Evolutionary conservation across 2,888 invertebrate species (phyloP), one percentile per base, ranked within the genome.

Genomic region (Pogonocherus hispidulus): DNA sequence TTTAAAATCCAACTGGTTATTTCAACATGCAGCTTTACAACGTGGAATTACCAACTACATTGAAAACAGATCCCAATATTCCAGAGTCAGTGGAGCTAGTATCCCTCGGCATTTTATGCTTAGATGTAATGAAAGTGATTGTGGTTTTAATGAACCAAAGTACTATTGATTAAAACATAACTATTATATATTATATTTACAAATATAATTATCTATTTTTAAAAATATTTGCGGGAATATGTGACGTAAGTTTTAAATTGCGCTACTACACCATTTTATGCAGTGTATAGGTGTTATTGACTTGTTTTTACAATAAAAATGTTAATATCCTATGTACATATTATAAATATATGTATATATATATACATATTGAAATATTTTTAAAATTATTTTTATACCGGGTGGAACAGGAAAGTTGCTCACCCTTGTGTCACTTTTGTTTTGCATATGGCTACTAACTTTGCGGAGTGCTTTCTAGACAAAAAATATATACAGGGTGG

Each of bases 31-130:
- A 0, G 27, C 52, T 9, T 46, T 72, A 6, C 51, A 57, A 60
- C 41, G 9, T 19, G 74, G 67, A 9, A 32, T 69, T 8, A 22
- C 41, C 2, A 51, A 70, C 18, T 73, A 71, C 66, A 75, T 74
- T 11, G 69, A 73, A 52, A 76, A 76, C 57, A 54, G 72, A 70
- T 76, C 76, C 27, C 74, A 74, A 57, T 66, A 70, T 51, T 74
- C 75, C 19, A 67, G 74, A 67, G 44, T 72, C 19, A 62, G 57
- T 35, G 74, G 72, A 11, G 66, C 65, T 6, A n/a, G 1, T 27
- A 14, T 46, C 1, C 32, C 59, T 8, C 55, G 65, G 3, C 68
- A 75, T 54, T 8, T 27, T 2, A 66, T 57, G 51, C 32, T 49
- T 27, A 6, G 9, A 16, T 74, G 74, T 51, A 23, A 14, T 20